phyloP scores from a whole-genome alignment of 2,113 vertebrate genomes.

The Ondatra zibethicus region DNA sequence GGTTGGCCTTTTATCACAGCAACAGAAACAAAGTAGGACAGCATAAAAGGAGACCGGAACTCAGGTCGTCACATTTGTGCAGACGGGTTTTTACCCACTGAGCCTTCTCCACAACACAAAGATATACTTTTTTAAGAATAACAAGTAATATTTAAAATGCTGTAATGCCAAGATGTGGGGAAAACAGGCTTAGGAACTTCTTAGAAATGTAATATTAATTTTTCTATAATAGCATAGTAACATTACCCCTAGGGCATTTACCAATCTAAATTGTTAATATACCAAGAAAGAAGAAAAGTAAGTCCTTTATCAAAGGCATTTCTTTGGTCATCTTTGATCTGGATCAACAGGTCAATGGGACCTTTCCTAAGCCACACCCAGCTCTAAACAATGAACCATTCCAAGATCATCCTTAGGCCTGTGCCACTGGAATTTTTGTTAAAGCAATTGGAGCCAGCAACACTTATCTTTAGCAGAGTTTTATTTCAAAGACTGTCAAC shows the following conservation, averaged over 20 bases:
- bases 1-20: not conserved
- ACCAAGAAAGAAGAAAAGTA: not conserved
- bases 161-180: not conserved
- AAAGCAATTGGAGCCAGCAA: not conserved
- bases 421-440: not conserved
- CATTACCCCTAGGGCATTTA: not conserved
- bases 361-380: not conserved
- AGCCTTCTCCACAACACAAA: not conserved
- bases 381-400: not conserved
- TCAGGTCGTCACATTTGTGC: not conserved
- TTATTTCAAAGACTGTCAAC: conserved; percentile 44
- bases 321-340: not conserved
- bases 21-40: not conserved
- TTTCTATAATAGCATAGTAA: not conserved
- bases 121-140: not conserved
- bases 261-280: not conserved
- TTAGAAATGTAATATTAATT: not conserved
- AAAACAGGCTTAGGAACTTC: not conserved
- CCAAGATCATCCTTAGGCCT: not conserved
- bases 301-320: not conserved
- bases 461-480: not conserved
- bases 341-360: not conserved
- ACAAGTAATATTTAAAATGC: not conserved
- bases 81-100: not conserved
- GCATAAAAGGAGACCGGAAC: not conserved